A percentile compares a stretch with the other conserved stretches of the same genome.
These are phyloP conservation scores for Bufo gargarizans DNA, from an alignment of 2,113 vertebrate species.

Conservation along the genomic window DNA sequence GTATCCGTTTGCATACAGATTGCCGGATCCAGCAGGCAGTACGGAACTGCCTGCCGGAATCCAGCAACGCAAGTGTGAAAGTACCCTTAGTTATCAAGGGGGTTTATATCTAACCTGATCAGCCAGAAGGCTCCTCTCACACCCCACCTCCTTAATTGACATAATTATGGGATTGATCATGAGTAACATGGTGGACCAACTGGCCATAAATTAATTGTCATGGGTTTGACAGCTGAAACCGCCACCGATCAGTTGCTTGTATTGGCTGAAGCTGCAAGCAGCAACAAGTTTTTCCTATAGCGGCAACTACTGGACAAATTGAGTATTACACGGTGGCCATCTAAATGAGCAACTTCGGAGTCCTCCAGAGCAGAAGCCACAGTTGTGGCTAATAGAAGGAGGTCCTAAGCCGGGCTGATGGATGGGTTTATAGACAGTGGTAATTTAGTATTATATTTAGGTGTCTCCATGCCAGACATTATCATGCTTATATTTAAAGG, in stretches of 20 bases:
- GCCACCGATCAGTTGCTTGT: background rate
- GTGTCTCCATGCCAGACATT: background rate
- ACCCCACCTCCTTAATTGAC: too few relatives aligned
- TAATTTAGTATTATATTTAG: background rate
- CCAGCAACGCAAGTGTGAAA: too few relatives aligned
- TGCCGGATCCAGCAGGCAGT: too few relatives aligned
- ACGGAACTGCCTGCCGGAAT: too few relatives aligned
- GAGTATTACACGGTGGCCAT: background rate
- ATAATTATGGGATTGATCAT: too few relatives aligned
- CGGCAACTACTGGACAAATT: background rate
- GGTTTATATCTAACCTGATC: too few relatives aligned
- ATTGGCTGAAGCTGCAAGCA: background rate
- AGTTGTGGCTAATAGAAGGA: background rate
- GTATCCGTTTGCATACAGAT: too few relatives aligned
- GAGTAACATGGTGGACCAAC: background rate
- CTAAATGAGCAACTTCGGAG: background rate
- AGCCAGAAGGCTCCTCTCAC: too few relatives aligned
- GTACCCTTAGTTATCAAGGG: too few relatives aligned
- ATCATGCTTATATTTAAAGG: background rate
- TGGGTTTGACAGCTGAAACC: background rate
- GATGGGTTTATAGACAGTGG: background rate
- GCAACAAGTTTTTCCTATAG: background rate
- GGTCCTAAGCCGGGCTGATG: too few relatives aligned
- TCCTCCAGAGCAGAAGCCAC: background rate
- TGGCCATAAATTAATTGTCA: background rate